Evolutionary conservation across 37 sponge, comb jelly and placozoan genomes (phyloP), one percentile per base, ranked within the genome.

Genomic region (Aplysina aerophoba): DNA sequence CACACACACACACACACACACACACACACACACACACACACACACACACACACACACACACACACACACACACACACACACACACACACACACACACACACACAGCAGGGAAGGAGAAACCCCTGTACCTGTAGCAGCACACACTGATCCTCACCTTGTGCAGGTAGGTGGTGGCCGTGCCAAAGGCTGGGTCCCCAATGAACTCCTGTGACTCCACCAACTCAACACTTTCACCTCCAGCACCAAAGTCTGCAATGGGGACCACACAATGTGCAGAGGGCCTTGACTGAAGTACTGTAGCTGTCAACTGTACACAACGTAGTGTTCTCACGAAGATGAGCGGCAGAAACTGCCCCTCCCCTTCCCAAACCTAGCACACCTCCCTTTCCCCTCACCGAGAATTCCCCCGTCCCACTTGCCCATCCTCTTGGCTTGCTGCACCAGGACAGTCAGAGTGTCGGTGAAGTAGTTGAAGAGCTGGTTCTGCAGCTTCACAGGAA

Each of bases 401-500:
- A 97, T 97, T 1, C 97, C 97, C 25, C 88, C 88, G 69, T 97
- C 97, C 89, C 90, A 97, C 22, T 60, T 63, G 16, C 95, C 95
- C 39, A 69, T 73, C 34, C 85, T 55, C 88, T 92, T 94, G 38
- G 93, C 94, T 57, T 91, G 87, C 66, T 83, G 66, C 14, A 92
- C 77, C 30, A 97, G 41, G 13, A 81, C 64, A 0, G 60, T 81
- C 71, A 97, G 87, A 8, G 93, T 97, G 85, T 92, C 95, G 0
- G 89, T 72, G 86, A 97, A 97, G 87, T 92, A 97, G 31, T 82
- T 75, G 72, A 97, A 97, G 33, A 97, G 81, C 55, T 79, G 81
- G 91, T 97, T 97, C 86, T 97, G 97, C 13, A 97, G 91, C 53
- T 86, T 55, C 19, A 97, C 97, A 17, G 92, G 86, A 4, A 97